Evolutionary conservation across 2,797 vertebrate genomes (phyloP).

Genomic region (Rhinatrema bivittatum): DNA sequence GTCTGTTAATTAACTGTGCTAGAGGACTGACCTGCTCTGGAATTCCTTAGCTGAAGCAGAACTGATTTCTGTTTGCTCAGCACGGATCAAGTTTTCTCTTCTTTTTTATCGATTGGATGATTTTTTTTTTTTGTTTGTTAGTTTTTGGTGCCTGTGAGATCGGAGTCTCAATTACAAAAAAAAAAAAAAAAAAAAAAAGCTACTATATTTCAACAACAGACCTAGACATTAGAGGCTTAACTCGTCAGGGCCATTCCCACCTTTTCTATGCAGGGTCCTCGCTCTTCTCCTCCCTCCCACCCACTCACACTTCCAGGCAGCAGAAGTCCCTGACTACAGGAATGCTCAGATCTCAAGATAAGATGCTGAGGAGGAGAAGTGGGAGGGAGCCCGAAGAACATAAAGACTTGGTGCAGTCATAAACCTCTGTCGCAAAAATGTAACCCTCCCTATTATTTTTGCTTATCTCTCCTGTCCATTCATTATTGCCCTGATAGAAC

Average conservation of each 20-base stretch:
- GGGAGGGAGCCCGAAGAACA: slow-evolving; percentile 47
- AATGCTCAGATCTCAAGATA: slow-evolving; percentile 51
- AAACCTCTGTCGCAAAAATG: slow-evolving; percentile 65
- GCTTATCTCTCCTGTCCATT: slow-evolving; percentile 68
- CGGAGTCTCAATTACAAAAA: too few relatives aligned
- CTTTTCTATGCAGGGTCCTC: too few relatives aligned
- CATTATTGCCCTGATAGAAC: slow-evolving; percentile 68
- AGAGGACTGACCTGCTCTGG: slow-evolving; percentile 1
- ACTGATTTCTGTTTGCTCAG: neutral
- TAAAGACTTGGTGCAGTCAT: slow-evolving; percentile 50
- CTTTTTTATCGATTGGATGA: neutral
- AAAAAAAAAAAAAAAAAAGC: too few relatives aligned
- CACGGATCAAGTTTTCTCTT: neutral
- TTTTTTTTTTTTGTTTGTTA: too few relatives aligned
- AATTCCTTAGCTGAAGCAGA: neutral
- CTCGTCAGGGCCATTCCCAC: too few relatives aligned
- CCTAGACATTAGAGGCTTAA: too few relatives aligned
- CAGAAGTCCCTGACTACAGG: too few relatives aligned
- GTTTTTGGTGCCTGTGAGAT: too few relatives aligned
- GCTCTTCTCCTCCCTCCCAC: too few relatives aligned
- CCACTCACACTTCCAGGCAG: too few relatives aligned
- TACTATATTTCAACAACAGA: too few relatives aligned
- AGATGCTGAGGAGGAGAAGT: slow-evolving; percentile 18
- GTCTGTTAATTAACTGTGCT: neutral
- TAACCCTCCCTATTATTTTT: slow-evolving; percentile 62